Evolutionary conservation across 2,797 vertebrate species (phyloP).

Genomic region (Spatula clypeata): DNA sequence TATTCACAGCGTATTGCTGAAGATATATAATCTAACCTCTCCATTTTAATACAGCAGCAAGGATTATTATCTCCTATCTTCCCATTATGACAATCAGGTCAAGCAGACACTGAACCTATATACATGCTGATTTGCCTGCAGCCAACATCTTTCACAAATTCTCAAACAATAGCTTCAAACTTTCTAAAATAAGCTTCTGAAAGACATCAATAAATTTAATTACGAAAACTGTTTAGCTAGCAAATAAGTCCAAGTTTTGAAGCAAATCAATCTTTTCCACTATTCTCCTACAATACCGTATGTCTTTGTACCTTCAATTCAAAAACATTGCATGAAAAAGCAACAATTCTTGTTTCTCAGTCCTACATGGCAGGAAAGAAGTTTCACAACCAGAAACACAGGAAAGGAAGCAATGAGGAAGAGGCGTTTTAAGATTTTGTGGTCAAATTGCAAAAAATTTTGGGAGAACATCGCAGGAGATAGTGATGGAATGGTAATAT

Average conservation of each 20-base stretch:
- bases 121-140: neutral
- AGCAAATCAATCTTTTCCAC: conserved; percentile 38
- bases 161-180: neutral
- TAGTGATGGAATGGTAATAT: neutral
- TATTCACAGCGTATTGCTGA: conserved; percentile 36
- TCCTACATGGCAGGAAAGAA: neutral
- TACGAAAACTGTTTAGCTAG: neutral
- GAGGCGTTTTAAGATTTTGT: neutral
- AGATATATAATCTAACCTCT: conserved; percentile 13
- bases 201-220: conserved; percentile 1
- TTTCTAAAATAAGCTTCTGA: neutral
- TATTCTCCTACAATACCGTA: conserved; percentile 5
- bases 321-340: neutral
- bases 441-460: neutral
- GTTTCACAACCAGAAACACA: neutral
- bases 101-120: neutral
- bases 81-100: neutral
- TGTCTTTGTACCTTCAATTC: conserved; percentile 1
- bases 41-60: conserved; percentile 2
- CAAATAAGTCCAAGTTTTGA: neutral
- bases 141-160: neutral
- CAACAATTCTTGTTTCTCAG: neutral
- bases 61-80: conserved; percentile 28
- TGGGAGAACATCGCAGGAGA: neutral
- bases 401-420: neutral